These are phyloP conservation scores for Glossophaga mutica DNA, from an alignment of 2,797 vertebrate species.

Conservation along the genomic window DNA sequence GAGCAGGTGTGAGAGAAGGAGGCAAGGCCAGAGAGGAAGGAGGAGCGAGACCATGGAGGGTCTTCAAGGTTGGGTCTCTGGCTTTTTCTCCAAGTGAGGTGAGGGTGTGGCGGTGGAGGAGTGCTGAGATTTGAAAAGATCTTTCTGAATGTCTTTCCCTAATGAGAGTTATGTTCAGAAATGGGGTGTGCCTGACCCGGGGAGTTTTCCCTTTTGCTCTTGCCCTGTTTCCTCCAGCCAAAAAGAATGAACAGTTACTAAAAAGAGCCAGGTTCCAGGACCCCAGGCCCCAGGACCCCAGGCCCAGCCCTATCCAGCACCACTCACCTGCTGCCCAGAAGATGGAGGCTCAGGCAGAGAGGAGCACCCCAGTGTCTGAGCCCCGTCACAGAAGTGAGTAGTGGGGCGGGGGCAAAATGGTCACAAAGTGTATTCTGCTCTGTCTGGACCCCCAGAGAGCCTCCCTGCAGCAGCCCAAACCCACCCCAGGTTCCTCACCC, in stretches of 20 bases:
- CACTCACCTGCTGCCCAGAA: neutral
- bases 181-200: neutral
- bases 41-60: neutral
- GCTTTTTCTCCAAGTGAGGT: neutral
- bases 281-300: neutral
- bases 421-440: neutral
- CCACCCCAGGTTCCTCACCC: neutral
- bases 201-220: neutral
- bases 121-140: neutral
- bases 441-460: neutral
- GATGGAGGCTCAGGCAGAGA: neutral
- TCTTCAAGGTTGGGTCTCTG: neutral
- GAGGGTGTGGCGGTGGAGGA: fast-evolving
- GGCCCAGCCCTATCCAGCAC: no score
- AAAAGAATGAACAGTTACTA: neutral
- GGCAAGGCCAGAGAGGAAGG: neutral
- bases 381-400: neutral
- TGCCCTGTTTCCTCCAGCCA: neutral
- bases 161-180: neutral
- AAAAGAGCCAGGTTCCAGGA: neutral
- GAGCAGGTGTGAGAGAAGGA: neutral
- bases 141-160: fast-evolving
- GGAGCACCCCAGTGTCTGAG: neutral
- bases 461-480: neutral
- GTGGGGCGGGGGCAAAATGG: neutral